A percentile compares a stretch with the other conserved stretches of the same genome.
phyloP scores from a whole-genome alignment of 1,140 invertebrate species.

The Pseudachorutes palmiensis region DNA sequence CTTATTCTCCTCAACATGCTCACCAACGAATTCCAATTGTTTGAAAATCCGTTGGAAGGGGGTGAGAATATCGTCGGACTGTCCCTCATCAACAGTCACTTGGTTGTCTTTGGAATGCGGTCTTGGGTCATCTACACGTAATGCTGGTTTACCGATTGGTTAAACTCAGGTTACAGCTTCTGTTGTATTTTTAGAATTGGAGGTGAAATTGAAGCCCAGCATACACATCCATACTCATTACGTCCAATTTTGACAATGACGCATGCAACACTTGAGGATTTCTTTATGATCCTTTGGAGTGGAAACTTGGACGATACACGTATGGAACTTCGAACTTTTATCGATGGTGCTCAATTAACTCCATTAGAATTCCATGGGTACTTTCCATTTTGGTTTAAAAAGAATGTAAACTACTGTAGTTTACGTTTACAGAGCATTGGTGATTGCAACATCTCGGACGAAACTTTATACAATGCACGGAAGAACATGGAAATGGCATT shows the following conservation, averaged over 20 bases:
- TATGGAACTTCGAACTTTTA: constrained; percentile 57
- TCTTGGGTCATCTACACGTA: constrained; percentile 49
- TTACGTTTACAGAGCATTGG: constrained; percentile 23
- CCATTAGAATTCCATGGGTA: constrained; percentile 65
- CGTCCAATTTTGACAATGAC: constrained; percentile 53
- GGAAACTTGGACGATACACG: constrained; percentile 64
- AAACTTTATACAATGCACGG: constrained; percentile 44
- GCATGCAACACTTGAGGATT: constrained; percentile 60
- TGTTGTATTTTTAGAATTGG: constrained; percentile 18
- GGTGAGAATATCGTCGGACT: constrained; percentile 60
- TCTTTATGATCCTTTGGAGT: constrained; percentile 66
- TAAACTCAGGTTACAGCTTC: constrained; percentile 4
- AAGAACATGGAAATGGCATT: constrained; percentile 30
- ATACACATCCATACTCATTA: constrained; percentile 19
- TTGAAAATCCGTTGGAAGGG: constrained; percentile 72
- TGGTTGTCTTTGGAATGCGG: constrained; percentile 45
- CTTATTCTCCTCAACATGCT: constrained; percentile 75
- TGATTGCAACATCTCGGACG: constrained; percentile 38
- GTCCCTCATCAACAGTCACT: constrained; percentile 63
- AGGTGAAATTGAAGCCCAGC: constrained; percentile 34
- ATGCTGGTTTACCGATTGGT: constrained; percentile 12
- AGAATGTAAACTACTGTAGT: background rate
- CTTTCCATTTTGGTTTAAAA: constrained; percentile 4
- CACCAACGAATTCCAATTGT: constrained; percentile 77
- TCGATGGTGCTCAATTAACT: constrained; percentile 50